Evolutionary conservation across 2,888 invertebrate species (phyloP), one percentile per base, ranked within the genome.

Genomic region (Buathra laborator): DNA sequence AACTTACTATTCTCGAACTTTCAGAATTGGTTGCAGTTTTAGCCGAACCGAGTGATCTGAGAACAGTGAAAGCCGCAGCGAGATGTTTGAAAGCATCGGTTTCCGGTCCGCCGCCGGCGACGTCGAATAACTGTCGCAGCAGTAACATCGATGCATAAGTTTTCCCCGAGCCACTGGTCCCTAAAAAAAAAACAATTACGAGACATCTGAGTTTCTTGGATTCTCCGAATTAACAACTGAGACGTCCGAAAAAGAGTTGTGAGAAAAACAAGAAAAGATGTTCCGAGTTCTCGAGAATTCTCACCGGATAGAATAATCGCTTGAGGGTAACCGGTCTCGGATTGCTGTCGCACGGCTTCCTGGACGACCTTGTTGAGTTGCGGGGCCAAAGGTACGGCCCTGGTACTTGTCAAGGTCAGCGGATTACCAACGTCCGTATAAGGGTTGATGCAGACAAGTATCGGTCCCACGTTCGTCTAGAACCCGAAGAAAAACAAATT

Each of bases 41-140:
- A 64, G 99, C 98, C 53, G 98, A 97, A 87, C 98, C 98, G 84
- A 99, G 95, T 29, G 98, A 98, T 88, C 98, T 96, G 89, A 99
- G 95, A 86, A 99, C 99, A 85, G 99, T 99, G 94, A 99, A 98
- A 71, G 99, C 98, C 76, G 99, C 99, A 14, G 98, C 98, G 88
- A 99, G 96, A 94, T 99, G 98, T 94, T 99, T 99, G 94, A 98
- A 99, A 66, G 98, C 98, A 94, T 99, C 99, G 29, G 99, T 98
- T 95, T 98, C 98, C 3, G 98, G 97, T 70, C 98, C 98, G 90
- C 98, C 99, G 85, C 98, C 99, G 81, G 98, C 98, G 88, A 98
- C 97, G 93, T 98, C 98, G 94, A 98, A 99, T 92, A 99, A 95
- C 93, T 98, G 97, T 90, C 98, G 96, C 90, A 99, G 95, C 91